These are phyloP conservation scores for Volucella bombylans DNA, from an alignment of 2,888 invertebrate species.

Conservation along the genomic window DNA sequence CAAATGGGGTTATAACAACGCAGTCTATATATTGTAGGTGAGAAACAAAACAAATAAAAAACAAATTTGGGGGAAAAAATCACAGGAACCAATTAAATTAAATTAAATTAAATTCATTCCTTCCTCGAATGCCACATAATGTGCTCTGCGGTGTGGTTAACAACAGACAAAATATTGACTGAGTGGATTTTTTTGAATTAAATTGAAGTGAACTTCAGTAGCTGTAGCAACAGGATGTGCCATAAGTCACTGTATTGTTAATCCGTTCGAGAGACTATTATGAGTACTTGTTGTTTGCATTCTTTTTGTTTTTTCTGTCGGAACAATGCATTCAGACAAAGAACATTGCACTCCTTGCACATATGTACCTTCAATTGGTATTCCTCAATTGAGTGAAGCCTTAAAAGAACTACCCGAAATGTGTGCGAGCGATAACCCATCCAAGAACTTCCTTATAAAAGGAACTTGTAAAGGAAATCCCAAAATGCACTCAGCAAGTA, in stretches of 20 bases:
- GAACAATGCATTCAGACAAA: no score
- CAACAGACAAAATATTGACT: conserved; percentile 31
- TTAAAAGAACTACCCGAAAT: no score
- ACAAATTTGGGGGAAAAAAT: not conserved
- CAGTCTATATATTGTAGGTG: not conserved
- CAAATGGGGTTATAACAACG: not conserved
- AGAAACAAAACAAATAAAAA: not conserved
- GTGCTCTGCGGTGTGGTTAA: conserved; percentile 45
- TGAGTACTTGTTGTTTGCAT: not conserved
- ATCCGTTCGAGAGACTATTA: not conserved
- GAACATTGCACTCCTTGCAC: no score
- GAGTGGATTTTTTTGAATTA: conserved; percentile 31
- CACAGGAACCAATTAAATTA: conserved; percentile 61
- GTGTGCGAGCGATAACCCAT: no score
- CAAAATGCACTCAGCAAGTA: no score
- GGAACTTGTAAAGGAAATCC: no score
- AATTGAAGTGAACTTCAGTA: conserved; percentile 35
- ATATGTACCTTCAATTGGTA: no score
- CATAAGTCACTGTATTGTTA: conserved; percentile 10
- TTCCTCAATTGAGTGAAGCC: no score
- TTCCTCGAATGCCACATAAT: conserved; percentile 43
- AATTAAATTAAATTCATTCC: conserved; percentile 61
- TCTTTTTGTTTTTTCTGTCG: no score
- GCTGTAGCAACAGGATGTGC: not conserved
- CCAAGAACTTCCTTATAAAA: no score